Conservation (phyloP, 2,888 invertebrate genomes). For the Sarcophaga rosellei region DNA sequence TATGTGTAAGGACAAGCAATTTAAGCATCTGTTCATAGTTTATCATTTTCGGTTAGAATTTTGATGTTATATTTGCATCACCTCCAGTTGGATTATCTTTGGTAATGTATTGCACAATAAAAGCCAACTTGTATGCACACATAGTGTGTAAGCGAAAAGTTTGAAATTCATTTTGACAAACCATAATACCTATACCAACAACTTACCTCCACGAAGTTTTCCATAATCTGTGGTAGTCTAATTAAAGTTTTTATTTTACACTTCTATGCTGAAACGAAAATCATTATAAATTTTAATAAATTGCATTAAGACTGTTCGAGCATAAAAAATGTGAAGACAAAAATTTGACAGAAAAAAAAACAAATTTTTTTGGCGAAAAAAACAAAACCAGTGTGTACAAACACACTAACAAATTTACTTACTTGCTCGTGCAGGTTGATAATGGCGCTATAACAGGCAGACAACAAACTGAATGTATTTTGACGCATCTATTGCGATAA, state of each 20-base stretch:
- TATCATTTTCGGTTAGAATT: conserved; percentile 29
- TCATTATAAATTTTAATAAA: conserved; percentile 46
- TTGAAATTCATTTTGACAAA: conserved; percentile 15
- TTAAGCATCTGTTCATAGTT: neutral
- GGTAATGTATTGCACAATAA: neutral
- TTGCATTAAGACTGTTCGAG: conserved; percentile 48
- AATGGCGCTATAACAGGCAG: no score
- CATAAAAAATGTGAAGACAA: conserved; percentile 15
- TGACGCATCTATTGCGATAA: no score
- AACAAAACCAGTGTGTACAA: neutral
- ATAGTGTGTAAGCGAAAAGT: neutral
- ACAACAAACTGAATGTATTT: no score
- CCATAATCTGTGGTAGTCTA: conserved; percentile 49
- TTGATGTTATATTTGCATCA: no score
- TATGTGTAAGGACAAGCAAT: no score
- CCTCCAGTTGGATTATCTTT: neutral
- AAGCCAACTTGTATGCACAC: neutral
- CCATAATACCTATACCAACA: conserved; percentile 6
- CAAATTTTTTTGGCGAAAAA: neutral
- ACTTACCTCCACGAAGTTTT: conserved; percentile 13
- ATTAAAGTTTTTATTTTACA: conserved; percentile 40
- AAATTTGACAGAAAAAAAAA: neutral
- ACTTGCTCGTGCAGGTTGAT: neutral
- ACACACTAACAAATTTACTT: no score
- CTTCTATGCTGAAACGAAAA: conserved; percentile 15